Evolutionary conservation across 2,888 invertebrate species (phyloP).

Genomic region (Leptinotarsa tumamoca): DNA sequence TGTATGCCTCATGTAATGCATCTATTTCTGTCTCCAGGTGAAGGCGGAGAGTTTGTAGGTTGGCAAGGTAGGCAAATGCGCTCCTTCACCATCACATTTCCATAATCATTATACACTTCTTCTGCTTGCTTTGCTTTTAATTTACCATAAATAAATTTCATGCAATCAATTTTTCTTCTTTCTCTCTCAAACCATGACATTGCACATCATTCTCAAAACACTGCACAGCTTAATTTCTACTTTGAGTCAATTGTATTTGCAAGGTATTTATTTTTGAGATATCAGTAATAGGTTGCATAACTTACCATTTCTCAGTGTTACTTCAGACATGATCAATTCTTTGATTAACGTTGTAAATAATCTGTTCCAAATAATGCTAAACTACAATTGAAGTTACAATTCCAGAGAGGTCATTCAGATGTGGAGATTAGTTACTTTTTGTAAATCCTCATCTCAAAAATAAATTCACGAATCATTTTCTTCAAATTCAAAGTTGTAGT

Average conservation of each 20-base stretch:
- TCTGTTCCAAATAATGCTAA: no score
- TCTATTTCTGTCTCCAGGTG: conserved; percentile 78
- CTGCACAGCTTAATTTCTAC: conserved; percentile 4
- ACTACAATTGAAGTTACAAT: no score
- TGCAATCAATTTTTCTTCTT: conserved; percentile 22
- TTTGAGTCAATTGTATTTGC: not conserved
- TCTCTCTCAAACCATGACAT: conserved; percentile 26
- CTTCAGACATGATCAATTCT: no score
- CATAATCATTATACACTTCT: conserved; percentile 59
- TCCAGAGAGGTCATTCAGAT: no score
- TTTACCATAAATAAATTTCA: conserved; percentile 26
- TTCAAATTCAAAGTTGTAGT: not conserved
- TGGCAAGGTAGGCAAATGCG: conserved; percentile 79
- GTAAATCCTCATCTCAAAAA: not conserved
- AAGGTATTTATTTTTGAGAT: conserved; percentile 9
- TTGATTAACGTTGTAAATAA: no score
- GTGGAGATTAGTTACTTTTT: not conserved
- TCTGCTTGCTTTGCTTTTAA: conserved; percentile 64
- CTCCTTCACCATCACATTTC: conserved; percentile 67
- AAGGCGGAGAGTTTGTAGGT: conserved; percentile 83
- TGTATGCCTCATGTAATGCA: conserved; percentile 68
- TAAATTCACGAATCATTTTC: not conserved
- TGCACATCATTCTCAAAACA: conserved; percentile 30
- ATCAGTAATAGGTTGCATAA: not conserved
- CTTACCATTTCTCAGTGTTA: not conserved